phyloP scores from a whole-genome alignment of 2,797 vertebrate genomes.

The Hemitrygon akajei region DNA sequence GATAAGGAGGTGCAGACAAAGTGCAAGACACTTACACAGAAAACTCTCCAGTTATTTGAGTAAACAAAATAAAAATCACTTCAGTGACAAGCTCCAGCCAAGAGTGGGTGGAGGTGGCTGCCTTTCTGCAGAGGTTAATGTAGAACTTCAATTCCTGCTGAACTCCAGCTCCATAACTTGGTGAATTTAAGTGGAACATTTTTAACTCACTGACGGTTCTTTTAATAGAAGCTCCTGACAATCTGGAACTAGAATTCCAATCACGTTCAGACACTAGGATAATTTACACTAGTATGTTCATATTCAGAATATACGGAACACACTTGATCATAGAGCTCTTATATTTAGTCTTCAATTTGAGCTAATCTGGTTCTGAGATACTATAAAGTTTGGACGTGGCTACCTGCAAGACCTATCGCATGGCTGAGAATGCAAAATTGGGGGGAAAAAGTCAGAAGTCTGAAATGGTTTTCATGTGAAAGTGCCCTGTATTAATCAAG shows the following conservation, averaged over 20 bases:
- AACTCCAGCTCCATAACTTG: neutral
- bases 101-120: no score
- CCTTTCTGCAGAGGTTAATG: neutral
- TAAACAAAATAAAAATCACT: neutral
- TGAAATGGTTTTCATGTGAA: slow-evolving; percentile 28
- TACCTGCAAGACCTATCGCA: neutral
- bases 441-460: neutral
- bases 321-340: neutral
- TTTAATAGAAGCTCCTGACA: neutral
- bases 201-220: neutral
- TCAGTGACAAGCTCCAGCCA: neutral
- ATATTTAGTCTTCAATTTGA: neutral
- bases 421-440: neutral
- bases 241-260: neutral
- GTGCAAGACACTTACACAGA: neutral
- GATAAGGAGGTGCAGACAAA: neutral
- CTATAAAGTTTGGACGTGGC: neutral
- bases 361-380: neutral
- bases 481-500: neutral
- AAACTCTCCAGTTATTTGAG: neutral
- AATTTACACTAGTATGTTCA: neutral
- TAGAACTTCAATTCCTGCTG: neutral
- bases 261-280: neutral
- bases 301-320: neutral
- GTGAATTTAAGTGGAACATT: neutral